Conservation (phyloP, 2,113 vertebrate species). For the Pelodiscus sinensis region DNA sequence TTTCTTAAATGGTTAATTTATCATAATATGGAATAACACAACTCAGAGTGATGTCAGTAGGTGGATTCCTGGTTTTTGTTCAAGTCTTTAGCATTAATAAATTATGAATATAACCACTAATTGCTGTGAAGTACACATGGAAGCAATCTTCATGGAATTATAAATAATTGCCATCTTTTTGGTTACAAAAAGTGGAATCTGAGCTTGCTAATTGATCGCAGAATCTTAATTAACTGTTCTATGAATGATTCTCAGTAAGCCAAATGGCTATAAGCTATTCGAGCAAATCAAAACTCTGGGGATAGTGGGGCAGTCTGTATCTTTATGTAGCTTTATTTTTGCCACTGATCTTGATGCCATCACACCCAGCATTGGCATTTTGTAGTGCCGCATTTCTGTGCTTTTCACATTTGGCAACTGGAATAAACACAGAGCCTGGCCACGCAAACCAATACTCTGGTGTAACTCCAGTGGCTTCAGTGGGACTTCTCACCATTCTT, state of each 20-base stretch:
- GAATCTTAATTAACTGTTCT: conserved; percentile 71
- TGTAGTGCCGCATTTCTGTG: neutral
- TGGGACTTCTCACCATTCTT: conserved; percentile 11
- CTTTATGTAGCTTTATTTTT: neutral
- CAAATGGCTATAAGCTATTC: conserved; percentile 52
- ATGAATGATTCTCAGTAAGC: conserved; percentile 55
- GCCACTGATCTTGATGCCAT: conserved; percentile 24
- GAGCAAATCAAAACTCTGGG: conserved; percentile 60
- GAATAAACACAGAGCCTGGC: conserved; percentile 1
- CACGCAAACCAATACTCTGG: conserved; percentile 36
- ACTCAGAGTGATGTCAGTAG: conserved; percentile 27
- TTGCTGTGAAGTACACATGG: conserved; percentile 54
- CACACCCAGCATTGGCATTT: neutral
- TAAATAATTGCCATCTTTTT: conserved; percentile 67
- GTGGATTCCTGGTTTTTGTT: conserved; percentile 51
- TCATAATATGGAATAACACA: conserved; percentile 14
- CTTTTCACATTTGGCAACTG: neutral
- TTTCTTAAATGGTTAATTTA: conserved; percentile 34
- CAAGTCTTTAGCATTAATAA: conserved; percentile 64
- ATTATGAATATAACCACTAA: conserved; percentile 68
- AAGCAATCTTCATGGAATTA: conserved; percentile 58
- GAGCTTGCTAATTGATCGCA: conserved; percentile 52
- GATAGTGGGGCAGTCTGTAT: neutral
- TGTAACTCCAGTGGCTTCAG: neutral
- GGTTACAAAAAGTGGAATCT: conserved; percentile 68